Percentiles rank a stretch among this genome's conserved stretches.
phyloP scores from a whole-genome alignment of 2,113 vertebrate genomes.

The Odocoileus virginianus region DNA sequence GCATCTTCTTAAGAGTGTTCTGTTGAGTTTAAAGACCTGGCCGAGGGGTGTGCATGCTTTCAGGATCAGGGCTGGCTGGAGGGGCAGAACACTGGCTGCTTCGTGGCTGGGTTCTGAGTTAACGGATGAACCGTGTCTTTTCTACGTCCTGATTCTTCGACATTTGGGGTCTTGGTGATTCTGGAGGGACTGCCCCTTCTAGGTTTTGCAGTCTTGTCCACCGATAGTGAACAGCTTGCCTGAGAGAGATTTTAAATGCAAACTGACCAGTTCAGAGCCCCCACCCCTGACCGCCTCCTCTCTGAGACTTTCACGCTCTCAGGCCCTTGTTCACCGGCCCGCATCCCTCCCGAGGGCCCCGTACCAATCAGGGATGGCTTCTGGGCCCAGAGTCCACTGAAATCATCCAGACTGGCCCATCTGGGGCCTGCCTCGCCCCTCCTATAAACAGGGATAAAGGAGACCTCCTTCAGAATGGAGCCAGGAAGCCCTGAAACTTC shows the following conservation, averaged over 20 bases:
- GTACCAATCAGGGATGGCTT: neutral
- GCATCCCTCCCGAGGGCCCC: neutral
- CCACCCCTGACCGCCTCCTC: fast-evolving
- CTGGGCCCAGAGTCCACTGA: neutral
- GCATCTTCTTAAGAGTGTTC: neutral
- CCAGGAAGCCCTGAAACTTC: neutral
- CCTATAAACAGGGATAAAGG: neutral
- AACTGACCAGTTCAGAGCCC: fast-evolving
- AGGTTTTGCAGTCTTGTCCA: neutral
- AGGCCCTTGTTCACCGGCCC: neutral
- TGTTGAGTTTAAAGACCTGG: neutral
- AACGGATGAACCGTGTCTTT: neutral
- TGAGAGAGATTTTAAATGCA: neutral
- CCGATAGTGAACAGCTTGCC: neutral
- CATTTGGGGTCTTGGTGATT: neutral
- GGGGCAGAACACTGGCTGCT: neutral
- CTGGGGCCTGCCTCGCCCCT: neutral
- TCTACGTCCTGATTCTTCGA: neutral
- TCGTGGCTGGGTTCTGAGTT: neutral
- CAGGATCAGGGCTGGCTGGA: neutral
- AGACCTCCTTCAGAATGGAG: neutral
- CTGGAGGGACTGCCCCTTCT: neutral
- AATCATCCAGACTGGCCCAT: too few relatives aligned
- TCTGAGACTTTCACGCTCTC: neutral
- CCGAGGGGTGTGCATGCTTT: neutral